Evolutionary conservation across 2,888 invertebrate species (phyloP).

Genomic region (Temnothorax rugatulus): DNA sequence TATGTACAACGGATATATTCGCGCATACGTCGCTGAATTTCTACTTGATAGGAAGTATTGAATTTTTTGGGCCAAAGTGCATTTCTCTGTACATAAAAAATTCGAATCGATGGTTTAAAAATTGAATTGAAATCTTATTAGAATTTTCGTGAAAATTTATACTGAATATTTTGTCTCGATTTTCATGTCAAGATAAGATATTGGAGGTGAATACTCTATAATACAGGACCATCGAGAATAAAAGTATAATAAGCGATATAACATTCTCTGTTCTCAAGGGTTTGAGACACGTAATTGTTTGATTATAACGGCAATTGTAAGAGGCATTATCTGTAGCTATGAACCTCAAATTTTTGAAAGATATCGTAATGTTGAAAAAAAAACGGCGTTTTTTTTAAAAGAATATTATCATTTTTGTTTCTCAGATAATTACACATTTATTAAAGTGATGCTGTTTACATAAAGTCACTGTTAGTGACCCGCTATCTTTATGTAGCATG

Average conservation of each 20-base stretch:
- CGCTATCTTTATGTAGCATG: background rate
- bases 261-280: background rate
- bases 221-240: background rate
- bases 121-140: background rate
- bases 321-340: background rate
- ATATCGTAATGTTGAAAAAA: background rate
- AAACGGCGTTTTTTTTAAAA: background rate
- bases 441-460: background rate
- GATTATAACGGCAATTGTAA: background rate
- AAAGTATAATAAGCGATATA: background rate
- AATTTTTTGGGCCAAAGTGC: background rate
- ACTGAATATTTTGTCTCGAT: background rate
- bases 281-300: background rate
- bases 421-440: background rate
- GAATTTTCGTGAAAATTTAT: slow-evolving; percentile 4
- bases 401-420: background rate
- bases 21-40: background rate
- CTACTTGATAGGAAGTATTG: background rate
- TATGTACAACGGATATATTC: background rate
- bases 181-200: slow-evolving; percentile 6
- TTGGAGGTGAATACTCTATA: background rate
- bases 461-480: background rate
- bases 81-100: slow-evolving; percentile 40
- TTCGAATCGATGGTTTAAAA: no score
- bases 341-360: background rate